phyloP scores from a whole-genome alignment of 53 echinoderm and acorn worm species.

The Pentamera pediparva region DNA sequence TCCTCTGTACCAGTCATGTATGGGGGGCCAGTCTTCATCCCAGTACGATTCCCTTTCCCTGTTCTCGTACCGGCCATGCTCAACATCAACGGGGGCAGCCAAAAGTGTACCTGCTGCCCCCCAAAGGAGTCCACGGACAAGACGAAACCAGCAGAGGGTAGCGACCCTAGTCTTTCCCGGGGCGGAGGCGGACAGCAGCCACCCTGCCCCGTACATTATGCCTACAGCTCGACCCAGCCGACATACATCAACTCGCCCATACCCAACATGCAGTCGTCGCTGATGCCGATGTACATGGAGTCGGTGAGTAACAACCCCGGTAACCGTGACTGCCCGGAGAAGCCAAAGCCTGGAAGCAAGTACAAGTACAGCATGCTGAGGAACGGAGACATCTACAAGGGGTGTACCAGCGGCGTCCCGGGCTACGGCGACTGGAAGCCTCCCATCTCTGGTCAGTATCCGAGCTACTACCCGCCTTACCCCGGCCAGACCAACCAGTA shows the following conservation, averaged over 20 bases:
- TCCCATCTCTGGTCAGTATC: not conserved
- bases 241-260: slow-evolving; percentile 22
- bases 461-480: not conserved
- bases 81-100: slow-evolving; percentile 23
- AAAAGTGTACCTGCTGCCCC: not conserved
- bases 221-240: slow-evolving; percentile 20
- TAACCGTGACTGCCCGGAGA: slow-evolving; percentile 22
- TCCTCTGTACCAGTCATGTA: slow-evolving; percentile 53
- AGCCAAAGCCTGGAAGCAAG: slow-evolving; percentile 69
- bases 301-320: not conserved
- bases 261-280: slow-evolving; percentile 27
- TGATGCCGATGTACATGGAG: slow-evolving; percentile 18
- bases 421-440: not conserved
- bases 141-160: not conserved
- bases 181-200: not conserved
- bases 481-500: slow-evolving; percentile 9
- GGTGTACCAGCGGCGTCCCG: slow-evolving; percentile 12
- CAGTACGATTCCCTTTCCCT: slow-evolving; percentile 54
- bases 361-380: slow-evolving; percentile 97
- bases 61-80: slow-evolving; percentile 56
- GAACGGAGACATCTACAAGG: slow-evolving; percentile 61
- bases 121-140: not conserved
- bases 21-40: slow-evolving; percentile 55
- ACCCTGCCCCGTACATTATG: slow-evolving; percentile 22
- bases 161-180: not conserved